Conservation (phyloP, 2,797 vertebrate genomes). For the Myotis daubentonii region DNA sequence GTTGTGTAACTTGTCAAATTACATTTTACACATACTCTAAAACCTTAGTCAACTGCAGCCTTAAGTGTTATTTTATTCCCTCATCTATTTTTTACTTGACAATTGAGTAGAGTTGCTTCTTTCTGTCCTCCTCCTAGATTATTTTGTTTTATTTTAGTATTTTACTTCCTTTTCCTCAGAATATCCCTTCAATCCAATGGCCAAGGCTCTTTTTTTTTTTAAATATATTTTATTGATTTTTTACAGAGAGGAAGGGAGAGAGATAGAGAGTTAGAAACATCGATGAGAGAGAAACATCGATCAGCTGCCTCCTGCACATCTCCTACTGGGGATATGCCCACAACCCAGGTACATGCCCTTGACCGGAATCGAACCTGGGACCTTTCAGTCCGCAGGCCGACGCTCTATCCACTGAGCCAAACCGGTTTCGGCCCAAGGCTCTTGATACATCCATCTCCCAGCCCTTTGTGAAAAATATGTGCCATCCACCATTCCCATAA, state of each 20-base stretch:
- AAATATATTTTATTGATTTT: no score
- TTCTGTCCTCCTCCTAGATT: constrained; percentile 9
- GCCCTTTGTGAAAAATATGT: background rate
- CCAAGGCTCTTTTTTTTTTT: background rate
- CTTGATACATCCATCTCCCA: background rate
- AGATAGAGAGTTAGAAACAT: no score
- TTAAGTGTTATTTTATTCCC: constrained; percentile 4
- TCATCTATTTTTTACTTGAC: constrained; percentile 25
- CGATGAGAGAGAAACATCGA: no score
- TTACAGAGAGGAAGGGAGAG: no score
- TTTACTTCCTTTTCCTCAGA: constrained; percentile 47
- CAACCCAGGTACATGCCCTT: no score
- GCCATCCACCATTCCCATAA: background rate
- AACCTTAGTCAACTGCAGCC: background rate
- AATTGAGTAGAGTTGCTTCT: background rate
- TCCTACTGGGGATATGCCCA: no score
- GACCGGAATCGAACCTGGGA: no score
- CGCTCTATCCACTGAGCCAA: no score
- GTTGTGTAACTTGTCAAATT: background rate
- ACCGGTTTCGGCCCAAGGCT: no score
- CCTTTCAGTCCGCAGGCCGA: no score
- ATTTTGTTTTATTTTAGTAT: constrained; percentile 42
- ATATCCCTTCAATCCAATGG: background rate
- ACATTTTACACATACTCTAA: background rate
- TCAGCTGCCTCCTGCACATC: no score